Evolutionary conservation across 2,888 invertebrate species (phyloP).

Genomic region (Nymphalis urticae): DNA sequence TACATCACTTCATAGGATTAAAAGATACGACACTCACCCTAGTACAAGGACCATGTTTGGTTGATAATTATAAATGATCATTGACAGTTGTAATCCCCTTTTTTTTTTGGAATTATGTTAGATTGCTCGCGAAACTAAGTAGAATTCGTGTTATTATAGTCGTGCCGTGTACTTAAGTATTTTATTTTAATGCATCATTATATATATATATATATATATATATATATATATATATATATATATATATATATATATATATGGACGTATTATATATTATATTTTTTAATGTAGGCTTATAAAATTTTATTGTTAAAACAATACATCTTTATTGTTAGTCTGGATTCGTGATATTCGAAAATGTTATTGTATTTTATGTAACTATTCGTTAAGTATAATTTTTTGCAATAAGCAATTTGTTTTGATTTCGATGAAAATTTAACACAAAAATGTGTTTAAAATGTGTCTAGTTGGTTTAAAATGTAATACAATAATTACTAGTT

Average conservation of each 20-base stretch:
- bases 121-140: not conserved
- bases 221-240: too few species aligned
- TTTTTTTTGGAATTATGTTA: too few species aligned
- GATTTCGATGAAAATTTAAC: too few species aligned
- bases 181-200: not conserved
- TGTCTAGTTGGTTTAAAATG: too few species aligned
- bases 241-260: not conserved
- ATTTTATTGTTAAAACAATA: not conserved
- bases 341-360: not conserved
- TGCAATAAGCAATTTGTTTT: not conserved
- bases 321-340: not conserved
- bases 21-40: too few species aligned
- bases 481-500: too few species aligned
- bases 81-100: too few species aligned
- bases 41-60: too few species aligned
- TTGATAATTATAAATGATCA: too few species aligned
- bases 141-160: not conserved
- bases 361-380: not conserved
- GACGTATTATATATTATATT: not conserved
- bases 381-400: not conserved
- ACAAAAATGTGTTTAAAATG: too few species aligned
- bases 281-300: not conserved
- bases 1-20: too few species aligned
- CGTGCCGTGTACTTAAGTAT: slow-evolving; percentile 1
- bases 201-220: too few species aligned